Evolutionary conservation across 2,797 vertebrate genomes (phyloP).

Genomic region (Lindbergichthys nudifrons): DNA sequence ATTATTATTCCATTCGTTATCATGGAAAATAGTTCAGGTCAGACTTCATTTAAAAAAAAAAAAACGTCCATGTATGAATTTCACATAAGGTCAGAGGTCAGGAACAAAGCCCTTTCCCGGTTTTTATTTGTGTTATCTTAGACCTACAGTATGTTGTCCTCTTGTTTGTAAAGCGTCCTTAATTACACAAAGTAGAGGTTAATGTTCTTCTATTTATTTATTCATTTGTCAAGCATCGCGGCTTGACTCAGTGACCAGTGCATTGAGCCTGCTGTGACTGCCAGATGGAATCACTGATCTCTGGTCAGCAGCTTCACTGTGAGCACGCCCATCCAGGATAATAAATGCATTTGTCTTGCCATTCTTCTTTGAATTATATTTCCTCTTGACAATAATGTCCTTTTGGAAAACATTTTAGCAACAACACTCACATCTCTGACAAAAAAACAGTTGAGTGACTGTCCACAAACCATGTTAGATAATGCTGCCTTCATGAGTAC

Average conservation of each 20-base stretch:
- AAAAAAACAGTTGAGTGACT: background rate
- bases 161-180: background rate
- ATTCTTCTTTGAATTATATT: background rate
- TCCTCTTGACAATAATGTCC: background rate
- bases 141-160: background rate
- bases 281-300: conserved; percentile 1
- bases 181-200: no score
- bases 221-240: background rate
- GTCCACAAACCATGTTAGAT: background rate
- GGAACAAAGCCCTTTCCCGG: background rate
- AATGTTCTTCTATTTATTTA: background rate
- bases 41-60: no score
- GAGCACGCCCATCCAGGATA: background rate
- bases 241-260: background rate
- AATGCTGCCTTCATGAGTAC: background rate
- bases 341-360: background rate
- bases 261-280: conserved; percentile 2
- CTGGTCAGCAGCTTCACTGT: background rate
- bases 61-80: no score
- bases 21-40: no score
- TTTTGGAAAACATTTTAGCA: background rate
- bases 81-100: no score
- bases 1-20: no score
- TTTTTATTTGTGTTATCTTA: background rate
- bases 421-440: background rate